phyloP scores from a whole-genome alignment of 2,888 invertebrate species.

The Rhingia campestris region DNA sequence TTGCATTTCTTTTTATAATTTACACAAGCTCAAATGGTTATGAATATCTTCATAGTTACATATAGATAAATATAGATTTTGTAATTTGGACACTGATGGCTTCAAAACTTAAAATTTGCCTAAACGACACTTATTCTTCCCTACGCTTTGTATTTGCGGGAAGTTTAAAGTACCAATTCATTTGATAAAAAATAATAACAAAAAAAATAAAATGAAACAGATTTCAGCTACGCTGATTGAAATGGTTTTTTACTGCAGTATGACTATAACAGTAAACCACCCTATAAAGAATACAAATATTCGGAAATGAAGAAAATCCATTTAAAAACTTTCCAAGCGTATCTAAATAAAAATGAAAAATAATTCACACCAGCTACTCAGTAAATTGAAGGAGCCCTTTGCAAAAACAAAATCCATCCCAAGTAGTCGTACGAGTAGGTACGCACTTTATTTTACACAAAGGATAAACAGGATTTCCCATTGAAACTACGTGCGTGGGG shows the following conservation, averaged over 20 bases:
- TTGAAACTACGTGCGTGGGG: slow-evolving; percentile 48
- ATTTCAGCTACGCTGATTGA: slow-evolving; percentile 23
- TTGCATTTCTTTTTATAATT: too few relatives aligned
- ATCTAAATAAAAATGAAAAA: slow-evolving; percentile 44
- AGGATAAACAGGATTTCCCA: slow-evolving; percentile 54
- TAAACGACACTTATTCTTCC: too few relatives aligned
- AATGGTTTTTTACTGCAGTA: slow-evolving; percentile 8
- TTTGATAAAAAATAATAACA: too few relatives aligned
- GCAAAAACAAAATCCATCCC: slow-evolving; percentile 43
- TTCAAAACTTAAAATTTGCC: too few relatives aligned
- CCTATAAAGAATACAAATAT: background rate
- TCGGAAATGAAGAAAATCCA: background rate
- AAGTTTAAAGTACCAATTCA: too few relatives aligned
- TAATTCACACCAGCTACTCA: slow-evolving; percentile 41
- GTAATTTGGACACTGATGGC: too few relatives aligned
- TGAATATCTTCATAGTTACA: too few relatives aligned
- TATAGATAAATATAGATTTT: too few relatives aligned
- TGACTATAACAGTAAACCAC: slow-evolving; percentile 1
- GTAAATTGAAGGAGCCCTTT: slow-evolving; percentile 21
- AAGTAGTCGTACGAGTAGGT: background rate
- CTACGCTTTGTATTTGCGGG: too few relatives aligned
- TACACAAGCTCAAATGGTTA: too few relatives aligned
- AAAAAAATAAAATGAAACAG: too few relatives aligned
- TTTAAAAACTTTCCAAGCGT: slow-evolving; percentile 22
- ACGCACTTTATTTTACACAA: slow-evolving; percentile 44